Percentiles rank a stretch among this genome's conserved stretches.
Conservation (phyloP, 2,797 vertebrate genomes). For the Malacoraja senta region DNA sequence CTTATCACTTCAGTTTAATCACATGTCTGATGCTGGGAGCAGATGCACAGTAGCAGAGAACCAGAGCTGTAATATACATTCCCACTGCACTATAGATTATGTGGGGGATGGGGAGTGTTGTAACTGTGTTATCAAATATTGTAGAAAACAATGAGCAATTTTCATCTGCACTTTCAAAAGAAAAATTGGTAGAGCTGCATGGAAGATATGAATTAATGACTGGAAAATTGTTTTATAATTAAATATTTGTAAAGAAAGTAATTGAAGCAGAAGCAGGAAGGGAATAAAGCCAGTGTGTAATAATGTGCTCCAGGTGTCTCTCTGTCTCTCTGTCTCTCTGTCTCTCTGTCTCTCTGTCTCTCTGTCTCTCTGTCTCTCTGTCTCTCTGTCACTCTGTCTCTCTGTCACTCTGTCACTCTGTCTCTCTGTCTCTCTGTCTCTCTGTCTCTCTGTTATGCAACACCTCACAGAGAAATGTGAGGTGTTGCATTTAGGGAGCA, state of each 20-base stretch:
- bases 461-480: too few relatives aligned
- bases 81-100: background rate
- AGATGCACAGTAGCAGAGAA: background rate
- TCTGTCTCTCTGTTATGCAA: too few relatives aligned
- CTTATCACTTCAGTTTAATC: slow-evolving; percentile 28
- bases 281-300: background rate
- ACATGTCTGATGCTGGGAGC: background rate
- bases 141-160: background rate
- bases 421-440: too few relatives aligned
- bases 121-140: background rate
- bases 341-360: too few relatives aligned
- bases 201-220: slow-evolving; percentile 6
- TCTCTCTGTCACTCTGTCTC: too few relatives aligned
- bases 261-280: background rate
- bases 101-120: background rate
- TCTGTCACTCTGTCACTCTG: too few relatives aligned
- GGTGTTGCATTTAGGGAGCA: too few relatives aligned
- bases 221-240: slow-evolving; percentile 27
- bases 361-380: too few relatives aligned
- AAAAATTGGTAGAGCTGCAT: background rate
- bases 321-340: too few relatives aligned
- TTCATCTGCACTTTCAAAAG: background rate
- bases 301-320: background rate
- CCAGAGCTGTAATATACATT: background rate
- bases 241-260: background rate